Evolutionary conservation across 2,797 vertebrate species (phyloP).

Genomic region (Silurus lanzhouensis): DNA sequence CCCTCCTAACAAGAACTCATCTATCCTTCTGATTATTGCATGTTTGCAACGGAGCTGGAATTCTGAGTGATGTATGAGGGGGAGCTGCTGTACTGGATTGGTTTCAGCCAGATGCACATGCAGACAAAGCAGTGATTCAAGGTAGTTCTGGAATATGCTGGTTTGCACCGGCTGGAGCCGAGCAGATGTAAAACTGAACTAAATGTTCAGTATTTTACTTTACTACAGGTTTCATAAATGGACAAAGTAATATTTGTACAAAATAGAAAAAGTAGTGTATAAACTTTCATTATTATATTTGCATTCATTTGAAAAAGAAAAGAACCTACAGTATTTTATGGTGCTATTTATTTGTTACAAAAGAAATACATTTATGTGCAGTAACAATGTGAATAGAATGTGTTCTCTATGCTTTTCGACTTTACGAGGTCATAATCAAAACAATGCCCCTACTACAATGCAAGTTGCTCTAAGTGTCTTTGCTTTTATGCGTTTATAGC

Average conservation of each 20-base stretch:
- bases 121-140: background rate
- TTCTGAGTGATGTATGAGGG: constrained; percentile 5
- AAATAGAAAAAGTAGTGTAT: background rate
- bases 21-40: background rate
- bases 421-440: constrained; percentile 58
- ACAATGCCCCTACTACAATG: constrained; percentile 53
- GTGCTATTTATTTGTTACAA: constrained; percentile 13
- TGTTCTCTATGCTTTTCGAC: background rate
- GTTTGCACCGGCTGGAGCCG: constrained; percentile 20
- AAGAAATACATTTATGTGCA: constrained; percentile 25
- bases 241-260: background rate
- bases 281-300: background rate
- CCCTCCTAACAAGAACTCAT: background rate
- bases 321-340: background rate
- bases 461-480: constrained; percentile 46
- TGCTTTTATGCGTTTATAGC: constrained; percentile 41
- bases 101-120: constrained; percentile 19
- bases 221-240: background rate
- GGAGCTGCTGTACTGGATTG: constrained; percentile 1
- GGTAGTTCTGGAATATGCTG: constrained; percentile 25
- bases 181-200: constrained; percentile 3
- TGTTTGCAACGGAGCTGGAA: background rate
- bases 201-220: background rate
- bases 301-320: background rate
- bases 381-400: constrained; percentile 46